Evolutionary conservation across 2,888 invertebrate genomes (phyloP), one percentile per base, ranked within the genome.

Genomic region (Fragum fragum): DNA sequence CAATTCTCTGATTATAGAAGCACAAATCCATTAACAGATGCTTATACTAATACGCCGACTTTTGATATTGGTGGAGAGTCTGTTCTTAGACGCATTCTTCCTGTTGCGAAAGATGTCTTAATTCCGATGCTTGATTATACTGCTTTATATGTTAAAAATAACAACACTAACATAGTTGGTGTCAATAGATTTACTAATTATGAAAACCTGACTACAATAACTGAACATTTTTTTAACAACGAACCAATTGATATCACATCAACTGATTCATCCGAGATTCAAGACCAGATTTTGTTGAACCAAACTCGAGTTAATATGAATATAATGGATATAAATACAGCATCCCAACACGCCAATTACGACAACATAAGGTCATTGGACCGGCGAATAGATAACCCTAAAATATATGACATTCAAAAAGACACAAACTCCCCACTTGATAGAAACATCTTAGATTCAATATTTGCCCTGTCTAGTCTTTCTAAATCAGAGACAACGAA

Each of bases 51-150:
- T n/a, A 39, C n/a, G 21, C n/a, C 21, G 21, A 26, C 11, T 7
- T 42, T 7, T 23, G 42, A 23, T 42, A 23, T 66, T 21, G 42
- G 36, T 9, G 36, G 11, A 14, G 23, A 3, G n/a, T 7, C 23
- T 66, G 42, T 21, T 16, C 47, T 47, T 21, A 61, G 42, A 21
- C n/a, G 14, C 6, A 42, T 81, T 3, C 52, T 76, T 23, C 73
- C 76, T 18, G 52, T 42, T 61, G 53, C 53, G 26, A 39, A 23
- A 21, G 61, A 61, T 26, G 28, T 47, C 26, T 28, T 72, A 28
- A 14, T 70, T 9, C 59, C 39, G 6, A 28, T 69, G 53, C 53
- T 73, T n/a, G 61, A 69, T 28, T 68, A 16, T 66, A 42, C 72
- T 52, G 47, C 75, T 68, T 29, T 42, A 36, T 59, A 57, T 72